These are phyloP conservation scores for Callipepla squamata DNA, from an alignment of 2,113 vertebrate species.

Conservation along the genomic window DNA sequence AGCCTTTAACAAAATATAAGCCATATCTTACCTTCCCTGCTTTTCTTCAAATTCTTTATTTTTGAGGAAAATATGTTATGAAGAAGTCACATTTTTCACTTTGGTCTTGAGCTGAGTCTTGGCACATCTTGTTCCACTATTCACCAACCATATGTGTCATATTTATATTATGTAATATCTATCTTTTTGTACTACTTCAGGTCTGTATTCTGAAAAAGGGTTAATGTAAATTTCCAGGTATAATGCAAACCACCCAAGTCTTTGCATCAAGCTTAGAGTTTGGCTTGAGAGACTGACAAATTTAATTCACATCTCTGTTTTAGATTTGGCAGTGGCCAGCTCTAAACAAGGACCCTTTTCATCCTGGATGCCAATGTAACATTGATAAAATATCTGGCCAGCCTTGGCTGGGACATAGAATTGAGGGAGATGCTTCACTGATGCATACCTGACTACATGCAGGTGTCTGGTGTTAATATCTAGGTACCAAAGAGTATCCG, in stretches of 20 bases:
- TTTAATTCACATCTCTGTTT: neutral
- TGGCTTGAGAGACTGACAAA: neutral
- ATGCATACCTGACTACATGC: neutral
- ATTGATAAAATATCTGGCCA: neutral
- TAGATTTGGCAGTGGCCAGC: neutral
- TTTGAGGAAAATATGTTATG: neutral
- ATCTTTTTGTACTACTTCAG: neutral
- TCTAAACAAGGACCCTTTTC: neutral
- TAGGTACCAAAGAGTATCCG: neutral
- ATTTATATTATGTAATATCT: neutral
- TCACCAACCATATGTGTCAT: neutral
- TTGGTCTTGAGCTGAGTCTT: neutral
- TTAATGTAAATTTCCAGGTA: neutral
- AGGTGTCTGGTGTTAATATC: neutral
- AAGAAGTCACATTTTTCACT: neutral
- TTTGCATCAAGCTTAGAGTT: neutral
- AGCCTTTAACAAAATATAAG: neutral
- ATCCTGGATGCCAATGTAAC: neutral
- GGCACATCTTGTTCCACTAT: neutral
- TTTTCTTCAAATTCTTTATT: neutral
- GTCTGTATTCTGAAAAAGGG: neutral
- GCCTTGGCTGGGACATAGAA: neutral
- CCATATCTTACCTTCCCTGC: fast-evolving
- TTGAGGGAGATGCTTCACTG: neutral
- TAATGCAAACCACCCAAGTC: neutral